Evolutionary conservation across 37 sponge, comb jelly and placozoan genomes (phyloP), one percentile per base, ranked within the genome.

Genomic region (Spongilla lacustris): DNA sequence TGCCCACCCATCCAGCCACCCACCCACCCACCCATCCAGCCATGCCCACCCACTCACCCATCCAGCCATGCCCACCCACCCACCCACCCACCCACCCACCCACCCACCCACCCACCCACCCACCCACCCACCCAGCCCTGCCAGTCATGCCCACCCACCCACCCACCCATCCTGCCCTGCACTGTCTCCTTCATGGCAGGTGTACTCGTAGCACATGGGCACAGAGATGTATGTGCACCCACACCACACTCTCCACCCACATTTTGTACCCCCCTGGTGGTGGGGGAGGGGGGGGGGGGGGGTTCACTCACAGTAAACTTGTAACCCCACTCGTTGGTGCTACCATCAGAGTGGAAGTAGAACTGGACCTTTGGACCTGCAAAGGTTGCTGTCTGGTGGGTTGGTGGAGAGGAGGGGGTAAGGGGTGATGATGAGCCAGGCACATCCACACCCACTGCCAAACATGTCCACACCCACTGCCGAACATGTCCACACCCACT

Each of bases 281-380:
- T n/a, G n/a, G n/a, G n/a, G n/a, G n/a, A n/a, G n/a, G n/a, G n/a
- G n/a, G n/a, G n/a, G n/a, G n/a, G n/a, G n/a, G n/a, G n/a, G n/a
- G 6, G 6, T 41, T 67, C 87, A 33, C 88, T 93, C 69, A 98
- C 94, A 26, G 82, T 87, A 76, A 96, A 96, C 80, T 91, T 91
- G 87, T 98, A 98, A 0, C 88, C 91, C 97, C 97, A 98, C 36
- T 86, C 89, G 35, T 85, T 92, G 68, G 83, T 92, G 72, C 90
- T 85, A 68, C 92, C 80, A 72, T 90, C 94, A 23, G 94, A 89
- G 69, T 89, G 77, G 86, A 96, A 98, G 4, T 29, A 17, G 73
- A 98, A 98, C 41, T 74, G 49, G 10, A 98, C 68, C 35, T 85
- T 87, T 9, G 66, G 75, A 27, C 95, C 93, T 29, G 48, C 29